Percentiles rank a stretch among this genome's conserved stretches.
phyloP scores from a whole-genome alignment of 2,797 vertebrate species.

The Cuculus canorus region DNA sequence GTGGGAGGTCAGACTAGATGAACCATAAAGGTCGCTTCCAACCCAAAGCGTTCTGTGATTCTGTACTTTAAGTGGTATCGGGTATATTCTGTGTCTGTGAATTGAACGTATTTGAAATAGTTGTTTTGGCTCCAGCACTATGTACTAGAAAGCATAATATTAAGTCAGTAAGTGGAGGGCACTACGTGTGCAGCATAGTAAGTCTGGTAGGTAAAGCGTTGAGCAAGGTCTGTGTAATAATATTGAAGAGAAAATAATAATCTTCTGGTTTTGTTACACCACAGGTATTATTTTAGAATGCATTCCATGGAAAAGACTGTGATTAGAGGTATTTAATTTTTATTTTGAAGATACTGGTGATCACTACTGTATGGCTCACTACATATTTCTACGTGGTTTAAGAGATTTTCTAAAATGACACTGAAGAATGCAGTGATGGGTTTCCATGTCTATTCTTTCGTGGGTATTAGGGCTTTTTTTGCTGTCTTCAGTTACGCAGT shows the following conservation, averaged over 20 bases:
- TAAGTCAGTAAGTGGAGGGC: neutral
- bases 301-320: neutral
- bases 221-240: neutral
- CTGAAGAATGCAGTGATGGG: neutral
- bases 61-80: neutral
- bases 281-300: neutral
- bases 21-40: too few relatives aligned
- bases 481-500: neutral
- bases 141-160: neutral
- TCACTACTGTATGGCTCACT: accelerated
- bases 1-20: too few relatives aligned
- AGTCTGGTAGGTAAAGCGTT: neutral
- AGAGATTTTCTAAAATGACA: neutral
- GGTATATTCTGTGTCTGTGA: neutral
- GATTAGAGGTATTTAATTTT: neutral
- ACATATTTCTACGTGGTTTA: neutral
- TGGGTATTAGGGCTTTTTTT: neutral
- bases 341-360: neutral
- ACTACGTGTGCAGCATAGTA: neutral
- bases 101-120: neutral
- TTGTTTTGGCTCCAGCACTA: neutral
- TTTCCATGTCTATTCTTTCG: neutral
- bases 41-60: too few relatives aligned
- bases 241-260: neutral
- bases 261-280: neutral